These are phyloP conservation scores for Callimorpha dominula DNA, from an alignment of 2,888 invertebrate species.

Conservation along the genomic window DNA sequence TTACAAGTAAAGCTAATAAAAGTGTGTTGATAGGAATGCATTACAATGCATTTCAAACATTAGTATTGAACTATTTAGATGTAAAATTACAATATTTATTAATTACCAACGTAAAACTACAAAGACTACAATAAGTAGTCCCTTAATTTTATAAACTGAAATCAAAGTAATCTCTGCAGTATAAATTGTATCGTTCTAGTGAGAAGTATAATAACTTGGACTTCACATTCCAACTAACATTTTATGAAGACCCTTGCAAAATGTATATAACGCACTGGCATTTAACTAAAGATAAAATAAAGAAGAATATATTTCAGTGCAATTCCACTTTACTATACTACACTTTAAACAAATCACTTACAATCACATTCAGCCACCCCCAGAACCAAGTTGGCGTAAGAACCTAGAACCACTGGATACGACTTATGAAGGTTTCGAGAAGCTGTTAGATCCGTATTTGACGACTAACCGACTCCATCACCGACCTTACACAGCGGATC, in stretches of 20 bases:
- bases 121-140: too few relatives aligned
- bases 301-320: not conserved
- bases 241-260: too few relatives aligned
- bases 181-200: too few relatives aligned
- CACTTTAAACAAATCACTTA: not conserved
- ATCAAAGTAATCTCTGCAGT: not conserved
- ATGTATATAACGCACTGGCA: not conserved
- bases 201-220: too few relatives aligned
- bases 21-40: too few relatives aligned
- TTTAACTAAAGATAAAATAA: not conserved
- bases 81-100: too few relatives aligned
- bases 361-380: conserved; percentile 48
- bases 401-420: conserved; percentile 73
- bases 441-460: conserved; percentile 77
- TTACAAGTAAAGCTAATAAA: too few relatives aligned
- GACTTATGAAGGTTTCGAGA: conserved; percentile 76
- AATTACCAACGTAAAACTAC: too few relatives aligned
- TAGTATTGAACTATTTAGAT: too few relatives aligned
- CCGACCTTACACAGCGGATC: conserved; percentile 74
- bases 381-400: conserved; percentile 65
- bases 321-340: not conserved
- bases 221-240: too few relatives aligned
- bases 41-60: too few relatives aligned
- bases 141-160: too few relatives aligned
- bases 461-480: conserved; percentile 76